These are phyloP conservation scores for Sapayoa aenigma DNA, from an alignment of 2,113 vertebrate genomes.

Conservation along the genomic window DNA sequence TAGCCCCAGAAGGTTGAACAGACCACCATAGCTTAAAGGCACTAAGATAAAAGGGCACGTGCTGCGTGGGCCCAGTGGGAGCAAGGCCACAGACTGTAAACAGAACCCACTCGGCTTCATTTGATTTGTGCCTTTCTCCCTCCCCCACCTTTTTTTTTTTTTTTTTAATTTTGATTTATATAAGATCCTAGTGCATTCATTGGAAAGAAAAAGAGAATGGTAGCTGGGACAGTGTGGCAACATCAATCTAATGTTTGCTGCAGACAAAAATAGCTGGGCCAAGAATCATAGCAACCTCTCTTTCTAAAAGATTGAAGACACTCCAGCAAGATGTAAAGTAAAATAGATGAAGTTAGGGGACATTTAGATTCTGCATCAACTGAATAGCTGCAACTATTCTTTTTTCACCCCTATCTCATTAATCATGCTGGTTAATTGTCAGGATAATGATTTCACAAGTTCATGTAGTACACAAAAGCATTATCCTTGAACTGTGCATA, in stretches of 20 bases:
- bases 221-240: neutral
- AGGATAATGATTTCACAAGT: conserved; percentile 53
- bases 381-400: neutral
- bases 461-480: conserved; percentile 40
- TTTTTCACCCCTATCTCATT: neutral
- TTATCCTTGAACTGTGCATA: neutral
- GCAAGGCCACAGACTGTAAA: neutral
- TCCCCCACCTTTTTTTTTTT: no score
- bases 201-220: neutral
- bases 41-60: conserved; percentile 64
- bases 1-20: conserved; percentile 72
- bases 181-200: conserved; percentile 1
- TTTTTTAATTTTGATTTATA: neutral
- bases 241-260: neutral
- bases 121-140: neutral
- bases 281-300: neutral
- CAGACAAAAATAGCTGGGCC: neutral
- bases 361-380: neutral
- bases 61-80: conserved; percentile 53
- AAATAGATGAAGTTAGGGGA: conserved; percentile 2
- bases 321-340: neutral
- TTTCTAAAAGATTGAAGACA: neutral
- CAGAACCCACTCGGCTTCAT: neutral
- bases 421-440: conserved; percentile 46
- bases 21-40: conserved; percentile 71